phyloP scores from a whole-genome alignment of 2,888 invertebrate genomes.

The Drosophila vallismaia region DNA sequence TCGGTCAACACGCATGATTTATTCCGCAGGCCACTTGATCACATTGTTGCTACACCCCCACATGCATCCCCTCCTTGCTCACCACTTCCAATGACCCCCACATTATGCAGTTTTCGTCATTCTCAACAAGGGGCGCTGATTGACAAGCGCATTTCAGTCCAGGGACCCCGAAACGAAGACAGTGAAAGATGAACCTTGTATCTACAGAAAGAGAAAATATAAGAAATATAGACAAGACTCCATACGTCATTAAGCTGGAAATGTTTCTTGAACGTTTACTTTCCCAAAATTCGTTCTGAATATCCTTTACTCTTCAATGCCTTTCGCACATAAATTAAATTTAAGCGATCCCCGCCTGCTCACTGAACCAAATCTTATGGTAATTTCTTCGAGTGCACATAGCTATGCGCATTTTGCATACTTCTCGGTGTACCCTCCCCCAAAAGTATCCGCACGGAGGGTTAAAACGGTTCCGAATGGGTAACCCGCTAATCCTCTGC shows the following conservation, averaged over 20 bases:
- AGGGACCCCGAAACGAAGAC: constrained; percentile 38
- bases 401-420: constrained; percentile 58
- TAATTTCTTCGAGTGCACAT: constrained; percentile 39
- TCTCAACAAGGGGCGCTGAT: constrained; percentile 67
- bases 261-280: not conserved
- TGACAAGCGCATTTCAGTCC: constrained; percentile 57
- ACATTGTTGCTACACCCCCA: constrained; percentile 12
- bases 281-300: not conserved
- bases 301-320: not conserved
- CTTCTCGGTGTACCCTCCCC: constrained; percentile 17
- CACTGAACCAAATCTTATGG: constrained; percentile 27
- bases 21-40: constrained; percentile 55
- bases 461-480: constrained; percentile 65
- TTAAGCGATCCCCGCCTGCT: constrained; percentile 7
- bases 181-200: constrained; percentile 16
- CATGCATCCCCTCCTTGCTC: not conserved
- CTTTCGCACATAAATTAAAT: constrained; percentile 21
- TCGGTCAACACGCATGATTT: constrained; percentile 59
- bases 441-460: constrained; percentile 27
- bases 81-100: constrained; percentile 26
- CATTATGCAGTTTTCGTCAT: constrained; percentile 66
- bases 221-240: not conserved
- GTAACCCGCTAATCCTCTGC: constrained; percentile 73
- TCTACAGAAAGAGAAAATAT: constrained; percentile 10
- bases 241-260: not conserved